Percentiles rank a stretch among this genome's conserved stretches.
Evolutionary conservation across 2,888 invertebrate genomes (phyloP).

Genomic region (Timema cristinae): DNA sequence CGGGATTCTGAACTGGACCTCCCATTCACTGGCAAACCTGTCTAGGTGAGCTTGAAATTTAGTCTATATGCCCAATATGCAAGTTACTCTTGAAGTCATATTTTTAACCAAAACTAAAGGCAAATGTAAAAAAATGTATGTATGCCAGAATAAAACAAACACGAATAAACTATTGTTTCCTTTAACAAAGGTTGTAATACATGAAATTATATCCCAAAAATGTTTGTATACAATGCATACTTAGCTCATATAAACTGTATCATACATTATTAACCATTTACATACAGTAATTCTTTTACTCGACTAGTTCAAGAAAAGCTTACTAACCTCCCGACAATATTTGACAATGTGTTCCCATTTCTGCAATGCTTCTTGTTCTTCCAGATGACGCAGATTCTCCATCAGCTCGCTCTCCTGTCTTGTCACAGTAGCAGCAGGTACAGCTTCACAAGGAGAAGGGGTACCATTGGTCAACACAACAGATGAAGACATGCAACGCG

Average conservation of each 20-base stretch:
- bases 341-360: slow-evolving; percentile 89
- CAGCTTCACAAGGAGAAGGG: slow-evolving; percentile 19
- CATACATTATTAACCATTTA: background rate
- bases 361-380: slow-evolving; percentile 82
- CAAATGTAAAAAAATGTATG: too few species aligned
- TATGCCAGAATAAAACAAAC: too few species aligned
- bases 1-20: too few species aligned
- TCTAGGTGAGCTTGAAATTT: too few species aligned
- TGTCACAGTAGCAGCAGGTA: slow-evolving; percentile 45
- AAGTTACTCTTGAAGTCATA: too few species aligned
- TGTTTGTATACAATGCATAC: too few species aligned
- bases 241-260: background rate
- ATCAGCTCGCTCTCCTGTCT: slow-evolving; percentile 74
- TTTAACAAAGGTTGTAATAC: too few species aligned
- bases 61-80: too few species aligned
- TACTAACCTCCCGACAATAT: slow-evolving; percentile 76
- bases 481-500: slow-evolving; percentile 45
- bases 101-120: too few species aligned
- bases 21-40: too few species aligned
- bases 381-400: slow-evolving; percentile 75
- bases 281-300: background rate
- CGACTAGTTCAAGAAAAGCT: background rate
- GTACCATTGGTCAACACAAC: slow-evolving; percentile 26
- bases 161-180: too few species aligned
- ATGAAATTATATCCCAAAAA: too few species aligned